These are phyloP conservation scores for Coracopsis vasa DNA, from an alignment of 2,113 vertebrate genomes.

Conservation along the genomic window DNA sequence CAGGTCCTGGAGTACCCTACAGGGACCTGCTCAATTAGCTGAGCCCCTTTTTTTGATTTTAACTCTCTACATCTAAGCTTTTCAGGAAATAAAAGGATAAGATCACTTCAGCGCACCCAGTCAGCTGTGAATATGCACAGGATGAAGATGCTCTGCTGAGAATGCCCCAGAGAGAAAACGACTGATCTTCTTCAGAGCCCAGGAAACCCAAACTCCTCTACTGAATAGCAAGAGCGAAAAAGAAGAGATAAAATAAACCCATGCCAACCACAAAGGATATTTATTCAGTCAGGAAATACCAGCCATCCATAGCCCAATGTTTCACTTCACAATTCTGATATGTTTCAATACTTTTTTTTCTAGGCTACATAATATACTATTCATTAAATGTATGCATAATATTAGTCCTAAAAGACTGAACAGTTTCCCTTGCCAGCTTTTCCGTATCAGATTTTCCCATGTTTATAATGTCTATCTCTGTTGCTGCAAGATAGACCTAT, in stretches of 20 bases:
- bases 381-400: neutral
- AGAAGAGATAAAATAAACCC: neutral
- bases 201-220: neutral
- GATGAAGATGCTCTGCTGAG: neutral
- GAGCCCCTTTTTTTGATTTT: constrained; percentile 4
- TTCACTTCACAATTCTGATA: neutral
- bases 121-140: constrained; percentile 13
- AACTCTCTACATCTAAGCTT: neutral
- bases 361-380: neutral
- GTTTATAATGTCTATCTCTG: neutral
- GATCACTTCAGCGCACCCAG: neutral
- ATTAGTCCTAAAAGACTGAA: neutral
- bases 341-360: neutral
- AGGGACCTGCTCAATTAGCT: neutral
- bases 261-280: neutral
- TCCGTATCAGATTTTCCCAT: neutral
- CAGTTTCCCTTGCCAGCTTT: neutral
- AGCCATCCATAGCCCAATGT: neutral
- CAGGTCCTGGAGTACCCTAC: neutral
- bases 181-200: neutral
- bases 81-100: neutral
- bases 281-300: neutral
- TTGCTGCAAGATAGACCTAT: neutral
- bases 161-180: constrained; percentile 10
- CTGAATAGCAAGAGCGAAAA: neutral